Conservation (phyloP, 2,113 vertebrate species). For the Euleptes europaea region DNA sequence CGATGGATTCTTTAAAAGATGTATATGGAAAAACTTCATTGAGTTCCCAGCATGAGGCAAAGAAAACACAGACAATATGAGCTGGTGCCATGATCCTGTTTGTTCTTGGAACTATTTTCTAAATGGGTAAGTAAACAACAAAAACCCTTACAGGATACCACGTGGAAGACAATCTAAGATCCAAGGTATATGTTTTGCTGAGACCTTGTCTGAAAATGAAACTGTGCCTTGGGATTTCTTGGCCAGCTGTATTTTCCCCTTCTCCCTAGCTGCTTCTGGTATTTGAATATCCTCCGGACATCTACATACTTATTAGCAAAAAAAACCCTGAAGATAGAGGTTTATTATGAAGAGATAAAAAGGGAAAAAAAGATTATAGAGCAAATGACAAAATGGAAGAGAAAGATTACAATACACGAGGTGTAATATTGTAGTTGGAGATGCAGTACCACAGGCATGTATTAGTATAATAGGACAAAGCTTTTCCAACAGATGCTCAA, state of each 20-base stretch:
- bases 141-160: slow-evolving; percentile 41
- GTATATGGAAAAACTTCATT: slow-evolving; percentile 38
- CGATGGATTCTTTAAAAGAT: slow-evolving; percentile 28
- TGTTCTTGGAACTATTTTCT: slow-evolving; percentile 45
- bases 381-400: slow-evolving; percentile 49
- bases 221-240: slow-evolving; percentile 29
- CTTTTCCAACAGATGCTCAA: slow-evolving; percentile 48
- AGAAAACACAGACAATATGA: slow-evolving; percentile 55
- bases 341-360: slow-evolving; percentile 66
- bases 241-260: neutral
- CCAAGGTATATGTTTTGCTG: slow-evolving; percentile 57
- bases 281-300: slow-evolving; percentile 54
- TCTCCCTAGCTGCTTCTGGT: slow-evolving; percentile 43
- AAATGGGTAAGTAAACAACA: slow-evolving; percentile 47
- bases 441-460: slow-evolving; percentile 48
- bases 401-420: slow-evolving; percentile 39
- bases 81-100: slow-evolving; percentile 50
- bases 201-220: slow-evolving; percentile 32
- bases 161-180: slow-evolving; percentile 45
- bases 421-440: slow-evolving; percentile 10
- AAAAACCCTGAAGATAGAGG: slow-evolving; percentile 62
- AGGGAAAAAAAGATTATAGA: slow-evolving; percentile 49
- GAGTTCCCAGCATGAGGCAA: slow-evolving; percentile 39
- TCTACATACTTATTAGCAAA: slow-evolving; percentile 65
- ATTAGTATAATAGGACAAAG: slow-evolving; percentile 34